Conservation (phyloP, 2,113 vertebrate genomes). For the Forbesichthys agassizii region DNA sequence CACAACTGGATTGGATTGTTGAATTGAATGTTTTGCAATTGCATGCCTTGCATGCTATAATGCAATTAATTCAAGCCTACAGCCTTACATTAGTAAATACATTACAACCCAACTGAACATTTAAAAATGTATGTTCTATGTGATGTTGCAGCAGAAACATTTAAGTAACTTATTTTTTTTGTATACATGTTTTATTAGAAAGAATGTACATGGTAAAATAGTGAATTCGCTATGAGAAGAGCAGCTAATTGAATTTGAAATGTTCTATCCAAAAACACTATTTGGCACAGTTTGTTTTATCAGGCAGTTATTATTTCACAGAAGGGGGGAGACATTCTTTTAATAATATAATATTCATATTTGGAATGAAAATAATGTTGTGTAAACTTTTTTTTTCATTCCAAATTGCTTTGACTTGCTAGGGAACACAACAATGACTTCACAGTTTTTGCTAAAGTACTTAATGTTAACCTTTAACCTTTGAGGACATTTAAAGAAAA, state of each 20-base stretch:
- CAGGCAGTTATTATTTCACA: neutral
- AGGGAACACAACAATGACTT: slow-evolving; percentile 30
- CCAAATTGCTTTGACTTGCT: neutral
- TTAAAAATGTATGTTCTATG: no score
- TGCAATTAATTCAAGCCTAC: no score
- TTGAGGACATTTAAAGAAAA: slow-evolving; percentile 54
- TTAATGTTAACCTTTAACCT: slow-evolving; percentile 49
- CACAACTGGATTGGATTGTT: no score
- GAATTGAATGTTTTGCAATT: no score
- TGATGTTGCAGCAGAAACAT: no score
- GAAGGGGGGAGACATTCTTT: no score
- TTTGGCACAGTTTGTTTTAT: slow-evolving; percentile 47
- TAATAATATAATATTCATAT: no score
- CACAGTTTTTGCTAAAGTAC: slow-evolving; percentile 43
- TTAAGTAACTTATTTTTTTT: neutral
- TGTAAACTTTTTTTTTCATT: neutral
- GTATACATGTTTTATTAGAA: slow-evolving; percentile 49
- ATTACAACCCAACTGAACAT: no score
- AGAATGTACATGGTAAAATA: slow-evolving; percentile 47
- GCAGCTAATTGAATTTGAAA: slow-evolving; percentile 23
- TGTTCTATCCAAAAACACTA: slow-evolving; percentile 23
- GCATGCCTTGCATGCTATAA: no score
- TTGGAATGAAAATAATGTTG: neutral
- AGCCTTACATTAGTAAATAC: no score
- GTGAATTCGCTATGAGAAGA: slow-evolving; percentile 32